These are phyloP conservation scores for Steatocranus sp. DNA, from an alignment of 2,797 vertebrate genomes.

Conservation along the genomic window DNA sequence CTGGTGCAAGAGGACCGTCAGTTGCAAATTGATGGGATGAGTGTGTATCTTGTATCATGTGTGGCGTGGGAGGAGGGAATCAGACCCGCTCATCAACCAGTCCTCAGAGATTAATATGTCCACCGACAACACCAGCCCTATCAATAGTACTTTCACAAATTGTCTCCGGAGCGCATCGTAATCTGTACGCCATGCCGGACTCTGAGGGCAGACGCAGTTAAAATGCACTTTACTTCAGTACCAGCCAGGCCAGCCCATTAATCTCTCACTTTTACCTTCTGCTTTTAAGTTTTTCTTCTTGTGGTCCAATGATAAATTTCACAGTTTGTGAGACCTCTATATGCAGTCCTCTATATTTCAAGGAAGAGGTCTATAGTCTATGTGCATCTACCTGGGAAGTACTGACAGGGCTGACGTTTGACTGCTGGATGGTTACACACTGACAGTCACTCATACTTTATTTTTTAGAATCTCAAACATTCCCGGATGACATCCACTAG, in stretches of 20 bases:
- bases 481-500: constrained; percentile 36
- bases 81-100: constrained; percentile 6
- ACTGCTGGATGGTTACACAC: background rate
- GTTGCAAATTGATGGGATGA: constrained; percentile 50
- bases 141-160: constrained; percentile 68
- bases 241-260: background rate
- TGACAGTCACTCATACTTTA: background rate
- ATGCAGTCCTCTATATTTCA: background rate
- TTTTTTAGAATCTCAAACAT: background rate
- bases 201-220: constrained; percentile 43
- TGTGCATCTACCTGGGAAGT: background rate
- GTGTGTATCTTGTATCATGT: constrained; percentile 15
- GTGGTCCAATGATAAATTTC: background rate
- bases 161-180: constrained; percentile 60
- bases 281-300: background rate
- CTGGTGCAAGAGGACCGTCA: constrained; percentile 39
- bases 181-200: constrained; percentile 45
- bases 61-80: background rate
- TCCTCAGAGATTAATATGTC: constrained; percentile 54
- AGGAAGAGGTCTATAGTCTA: background rate
- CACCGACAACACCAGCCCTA: constrained; percentile 30
- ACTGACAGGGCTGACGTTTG: background rate
- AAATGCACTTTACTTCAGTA: constrained; percentile 58
- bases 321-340: background rate
- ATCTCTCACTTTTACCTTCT: background rate